phyloP scores from a whole-genome alignment of 92 coral and sea anemone genomes.

The Chrysogorgia sp. region DNA sequence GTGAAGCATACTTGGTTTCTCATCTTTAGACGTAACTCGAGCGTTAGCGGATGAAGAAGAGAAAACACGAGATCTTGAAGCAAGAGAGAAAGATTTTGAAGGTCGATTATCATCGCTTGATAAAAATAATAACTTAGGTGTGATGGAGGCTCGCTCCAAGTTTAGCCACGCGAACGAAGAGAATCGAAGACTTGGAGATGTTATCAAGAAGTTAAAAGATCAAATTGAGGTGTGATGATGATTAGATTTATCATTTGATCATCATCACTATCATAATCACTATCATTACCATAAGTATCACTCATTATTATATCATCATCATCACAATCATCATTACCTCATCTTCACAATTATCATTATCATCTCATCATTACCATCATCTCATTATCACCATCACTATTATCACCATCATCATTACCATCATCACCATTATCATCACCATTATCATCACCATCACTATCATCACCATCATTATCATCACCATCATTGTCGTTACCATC shows the following conservation, averaged over 20 bases:
- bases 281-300: not conserved
- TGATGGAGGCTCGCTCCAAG: slow-evolving; percentile 80
- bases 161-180: slow-evolving; percentile 75
- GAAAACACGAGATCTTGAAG: slow-evolving; percentile 15
- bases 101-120: slow-evolving; percentile 70
- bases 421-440: not conserved
- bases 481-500: not conserved
- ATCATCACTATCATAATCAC: not conserved
- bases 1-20: not conserved
- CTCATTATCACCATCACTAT: not conserved
- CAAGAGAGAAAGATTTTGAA: slow-evolving; percentile 68
- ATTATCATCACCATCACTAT: not conserved
- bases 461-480: not conserved
- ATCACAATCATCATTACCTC: no score
- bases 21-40: slow-evolving; percentile 51
- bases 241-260: not conserved
- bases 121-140: slow-evolving; percentile 66
- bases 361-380: not conserved
- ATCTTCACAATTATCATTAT: not conserved
- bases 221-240: slow-evolving; percentile 75
- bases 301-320: not conserved
- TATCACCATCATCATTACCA: not conserved
- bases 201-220: slow-evolving; percentile 73
- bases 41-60: slow-evolving; percentile 59
- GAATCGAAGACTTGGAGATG: slow-evolving; percentile 70